Conservation (phyloP, 2,888 invertebrate genomes). For the Lycophotia porphyrea region DNA sequence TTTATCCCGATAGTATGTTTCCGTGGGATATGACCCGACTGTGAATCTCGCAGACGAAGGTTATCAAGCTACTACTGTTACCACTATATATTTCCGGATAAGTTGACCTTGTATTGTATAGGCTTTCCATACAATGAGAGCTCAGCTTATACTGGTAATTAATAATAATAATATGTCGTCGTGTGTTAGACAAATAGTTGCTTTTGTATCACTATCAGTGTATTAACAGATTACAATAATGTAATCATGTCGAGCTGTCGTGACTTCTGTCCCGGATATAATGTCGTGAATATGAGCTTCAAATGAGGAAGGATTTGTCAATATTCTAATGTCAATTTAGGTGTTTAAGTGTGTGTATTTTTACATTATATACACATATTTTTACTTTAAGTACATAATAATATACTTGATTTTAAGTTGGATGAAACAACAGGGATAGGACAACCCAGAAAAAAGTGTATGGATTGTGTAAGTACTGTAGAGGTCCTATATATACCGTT, state of each 20-base stretch:
- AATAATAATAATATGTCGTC: neutral
- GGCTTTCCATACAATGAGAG: neutral
- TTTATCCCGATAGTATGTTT: too few relatives aligned
- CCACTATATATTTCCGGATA: neutral
- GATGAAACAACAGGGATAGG: too few relatives aligned
- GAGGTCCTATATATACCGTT: too few relatives aligned
- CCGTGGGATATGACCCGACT: too few relatives aligned
- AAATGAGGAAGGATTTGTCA: neutral
- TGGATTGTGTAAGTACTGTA: too few relatives aligned
- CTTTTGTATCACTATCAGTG: conserved; percentile 19
- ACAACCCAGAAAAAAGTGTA: too few relatives aligned
- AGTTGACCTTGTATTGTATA: neutral
- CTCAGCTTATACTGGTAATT: neutral
- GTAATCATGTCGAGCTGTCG: conserved; percentile 36
- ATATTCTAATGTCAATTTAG: neutral
- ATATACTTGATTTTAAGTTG: neutral
- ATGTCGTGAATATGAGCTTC: conserved; percentile 21
- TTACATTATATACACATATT: too few relatives aligned
- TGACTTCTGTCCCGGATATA: conserved; percentile 34
- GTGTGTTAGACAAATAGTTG: neutral
- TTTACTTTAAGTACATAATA: too few relatives aligned
- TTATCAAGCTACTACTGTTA: too few relatives aligned
- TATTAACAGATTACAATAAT: conserved; percentile 31
- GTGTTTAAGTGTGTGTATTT: too few relatives aligned
- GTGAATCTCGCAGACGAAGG: too few relatives aligned